Evolutionary conservation across 1,140 invertebrate species (phyloP).

Genomic region (Chironomus striatipennis): DNA sequence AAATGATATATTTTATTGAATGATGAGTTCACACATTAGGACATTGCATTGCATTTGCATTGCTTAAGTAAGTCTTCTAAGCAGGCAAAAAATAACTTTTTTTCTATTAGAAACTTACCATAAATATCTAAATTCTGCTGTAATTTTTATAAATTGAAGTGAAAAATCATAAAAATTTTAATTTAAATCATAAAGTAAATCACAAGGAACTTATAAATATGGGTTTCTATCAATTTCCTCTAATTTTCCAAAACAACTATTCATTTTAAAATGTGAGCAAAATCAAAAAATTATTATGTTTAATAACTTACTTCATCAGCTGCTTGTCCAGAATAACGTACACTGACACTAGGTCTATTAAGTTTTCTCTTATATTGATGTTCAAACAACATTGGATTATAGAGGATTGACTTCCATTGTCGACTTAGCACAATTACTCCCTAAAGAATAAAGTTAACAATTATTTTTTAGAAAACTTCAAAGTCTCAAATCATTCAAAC

Average conservation of each 20-base stretch:
- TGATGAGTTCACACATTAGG: background rate
- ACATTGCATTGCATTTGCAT: background rate
- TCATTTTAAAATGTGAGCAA: slow-evolving; percentile 21
- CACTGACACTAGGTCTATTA: slow-evolving; percentile 68
- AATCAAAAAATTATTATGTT: slow-evolving; percentile 7
- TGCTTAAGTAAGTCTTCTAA: background rate
- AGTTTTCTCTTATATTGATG: slow-evolving; percentile 80
- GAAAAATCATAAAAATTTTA: background rate
- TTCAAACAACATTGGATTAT: slow-evolving; percentile 84
- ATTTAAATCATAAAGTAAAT: background rate
- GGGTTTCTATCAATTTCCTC: background rate
- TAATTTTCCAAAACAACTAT: background rate
- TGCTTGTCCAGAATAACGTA: slow-evolving; percentile 78
- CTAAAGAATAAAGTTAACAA: slow-evolving; percentile 40
- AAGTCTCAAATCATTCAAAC: slow-evolving; percentile 36
- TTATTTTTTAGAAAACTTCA: slow-evolving; percentile 27
- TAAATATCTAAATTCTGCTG: background rate
- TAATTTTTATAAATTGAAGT: background rate
- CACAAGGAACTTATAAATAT: too few species aligned
- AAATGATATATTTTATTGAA: background rate
- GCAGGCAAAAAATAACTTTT: background rate
- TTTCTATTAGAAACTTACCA: background rate
- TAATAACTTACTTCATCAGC: slow-evolving; percentile 62
- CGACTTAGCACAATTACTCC: slow-evolving; percentile 86
- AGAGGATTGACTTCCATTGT: slow-evolving; percentile 94